Evolutionary conservation across 2,113 vertebrate species (phyloP), one percentile per base, ranked within the genome.

Genomic region (Stomatorhinus ivindoensis): DNA sequence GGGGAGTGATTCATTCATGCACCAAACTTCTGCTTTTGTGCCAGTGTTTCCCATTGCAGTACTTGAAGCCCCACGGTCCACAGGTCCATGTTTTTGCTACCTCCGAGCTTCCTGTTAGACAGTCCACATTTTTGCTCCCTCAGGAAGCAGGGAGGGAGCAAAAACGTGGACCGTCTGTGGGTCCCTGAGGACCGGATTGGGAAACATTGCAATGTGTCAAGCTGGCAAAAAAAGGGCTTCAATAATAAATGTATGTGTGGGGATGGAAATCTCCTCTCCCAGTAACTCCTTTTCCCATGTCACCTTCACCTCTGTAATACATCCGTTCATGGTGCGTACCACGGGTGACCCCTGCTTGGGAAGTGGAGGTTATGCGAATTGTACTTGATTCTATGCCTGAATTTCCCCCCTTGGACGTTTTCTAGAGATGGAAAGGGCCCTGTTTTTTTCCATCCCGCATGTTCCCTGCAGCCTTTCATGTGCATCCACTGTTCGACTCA

Each of bases 231-330:
- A 90, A 51, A 61, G 90, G 90, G 46, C 83, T 88, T 94, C 90
- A 95, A 94, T 94, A 94, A 94, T 92, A 91, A 92, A 92, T 89
- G 90, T 65, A 21, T 89, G 88, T 88, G 84, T 82, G 31, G 17
- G 82, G 55, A 85, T 87, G 17, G 44, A 83, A 19, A 19, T 24
- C 8, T 42, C 21, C 31, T 21, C 44, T 46, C 21, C 42, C 80
- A 83, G 39, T 44, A 83, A 83, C 39, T 47, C 3, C 47, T 86
- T 19, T 47, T 55, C 31, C 5, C 0, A 93, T 91, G 93, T 92
- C 53, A 46, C 88, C 84, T 94, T 39, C 27, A 86, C 44, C 44
- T 80, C 73, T 42, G 35, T 69, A 3, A 3, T 31, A 31, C 27
- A 31, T 31, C n/a, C 31, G 10, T 31, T 31, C 61, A 69, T 31